A percentile compares a stretch with the other conserved stretches of the same genome.
These are phyloP conservation scores for Hippocampus mohnikei DNA, from an alignment of 2,113 vertebrate species.

Conservation along the genomic window DNA sequence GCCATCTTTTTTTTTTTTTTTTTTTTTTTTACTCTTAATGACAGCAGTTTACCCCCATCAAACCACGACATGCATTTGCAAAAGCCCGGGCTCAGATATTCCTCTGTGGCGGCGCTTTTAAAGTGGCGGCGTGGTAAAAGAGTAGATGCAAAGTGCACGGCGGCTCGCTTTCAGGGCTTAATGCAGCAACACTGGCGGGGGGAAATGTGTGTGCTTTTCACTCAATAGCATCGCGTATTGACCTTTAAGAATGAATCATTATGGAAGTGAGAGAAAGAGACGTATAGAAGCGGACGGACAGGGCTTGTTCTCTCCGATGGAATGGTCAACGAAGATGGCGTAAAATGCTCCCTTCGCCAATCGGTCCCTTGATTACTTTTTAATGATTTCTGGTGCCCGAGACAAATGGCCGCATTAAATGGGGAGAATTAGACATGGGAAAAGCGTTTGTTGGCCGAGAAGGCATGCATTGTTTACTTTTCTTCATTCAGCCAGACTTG, in stretches of 20 bases:
- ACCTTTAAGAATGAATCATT: conserved; percentile 48
- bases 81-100: conserved; percentile 33
- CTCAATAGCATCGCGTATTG: conserved; percentile 13
- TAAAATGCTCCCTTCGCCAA: conserved; percentile 56
- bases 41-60: conserved; percentile 44
- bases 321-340: conserved; percentile 57
- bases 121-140: conserved; percentile 33
- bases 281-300: conserved; percentile 15
- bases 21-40: conserved; percentile 30
- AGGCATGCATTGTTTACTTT: conserved; percentile 66
- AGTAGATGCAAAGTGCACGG: conserved; percentile 36
- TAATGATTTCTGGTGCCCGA: conserved; percentile 79
- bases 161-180: conserved; percentile 31
- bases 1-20: conserved; percentile 13
- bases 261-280: conserved; percentile 10
- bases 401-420: conserved; percentile 77
- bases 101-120: conserved; percentile 34
- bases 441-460: conserved; percentile 70
- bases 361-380: conserved; percentile 77
- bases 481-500: conserved; percentile 33
- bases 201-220: conserved; percentile 14
- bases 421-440: conserved; percentile 74
- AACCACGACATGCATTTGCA: conserved; percentile 49
- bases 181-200: conserved; percentile 15
- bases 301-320: conserved; percentile 36